Conservation (phyloP, 2,797 vertebrate genomes). For the Limnodromus scolopaceus region DNA sequence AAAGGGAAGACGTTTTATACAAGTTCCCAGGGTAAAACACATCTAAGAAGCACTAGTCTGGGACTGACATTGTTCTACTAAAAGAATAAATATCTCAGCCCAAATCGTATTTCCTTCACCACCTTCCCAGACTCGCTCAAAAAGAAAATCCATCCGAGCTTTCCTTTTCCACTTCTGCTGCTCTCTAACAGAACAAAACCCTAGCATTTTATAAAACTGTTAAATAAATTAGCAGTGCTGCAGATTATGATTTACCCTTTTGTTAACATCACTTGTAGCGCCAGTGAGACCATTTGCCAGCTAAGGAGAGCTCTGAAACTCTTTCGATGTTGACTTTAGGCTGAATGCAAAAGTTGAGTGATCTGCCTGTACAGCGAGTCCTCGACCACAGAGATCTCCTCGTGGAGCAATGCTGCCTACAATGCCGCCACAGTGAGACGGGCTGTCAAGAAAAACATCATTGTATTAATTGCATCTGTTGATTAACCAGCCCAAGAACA, state of each 20-base stretch:
- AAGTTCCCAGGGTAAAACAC: constrained; percentile 70
- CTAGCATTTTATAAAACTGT: not conserved
- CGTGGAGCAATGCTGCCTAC: not conserved
- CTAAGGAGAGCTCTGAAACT: not conserved
- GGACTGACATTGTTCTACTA: constrained; percentile 70
- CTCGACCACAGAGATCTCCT: not conserved
- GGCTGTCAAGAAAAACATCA: constrained; percentile 47
- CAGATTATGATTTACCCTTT: not conserved
- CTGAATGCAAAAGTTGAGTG: constrained; percentile 8
- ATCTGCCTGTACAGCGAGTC: not conserved
- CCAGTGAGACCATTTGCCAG: not conserved
- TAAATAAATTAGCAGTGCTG: not conserved
- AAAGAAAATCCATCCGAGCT: constrained; percentile 52
- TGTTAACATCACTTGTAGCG: not conserved
- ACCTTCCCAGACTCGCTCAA: constrained; percentile 36
- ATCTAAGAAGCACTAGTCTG: constrained; percentile 16
- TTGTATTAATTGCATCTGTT: constrained; percentile 42
- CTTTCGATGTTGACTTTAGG: not conserved
- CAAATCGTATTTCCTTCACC: constrained; percentile 63
- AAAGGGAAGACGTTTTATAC: constrained; percentile 48
- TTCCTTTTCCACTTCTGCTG: constrained; percentile 5
- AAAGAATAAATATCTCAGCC: constrained; percentile 65
- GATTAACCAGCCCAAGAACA: constrained; percentile 11
- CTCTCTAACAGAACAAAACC: not conserved
- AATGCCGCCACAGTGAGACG: constrained; percentile 23